Base-by-base conservation (phyloP, 2,888 invertebrate species). In the Anarsia innoxiella region DNA sequence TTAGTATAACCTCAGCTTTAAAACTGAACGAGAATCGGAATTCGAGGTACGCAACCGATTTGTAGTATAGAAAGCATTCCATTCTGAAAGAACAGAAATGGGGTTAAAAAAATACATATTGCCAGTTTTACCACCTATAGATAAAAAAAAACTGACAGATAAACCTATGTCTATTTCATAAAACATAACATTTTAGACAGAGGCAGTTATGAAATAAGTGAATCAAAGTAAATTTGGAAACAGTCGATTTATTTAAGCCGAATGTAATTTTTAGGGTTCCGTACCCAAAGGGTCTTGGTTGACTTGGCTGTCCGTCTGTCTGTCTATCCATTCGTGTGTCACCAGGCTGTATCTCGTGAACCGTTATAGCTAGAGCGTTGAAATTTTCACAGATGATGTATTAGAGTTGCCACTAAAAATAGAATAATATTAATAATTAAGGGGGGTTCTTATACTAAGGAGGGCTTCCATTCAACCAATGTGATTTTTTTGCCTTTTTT, bases 11-110 rank as follows among this genome's bases (percentile, higher is more conserved):
- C 1, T 34, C 4, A 0, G 66, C 69, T 10, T 56, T 57, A 49
- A 68, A 73, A 0, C 71, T 69, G 51, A 71, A 77, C 30, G 42
- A 53, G 46, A 72, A 74, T 0, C 64, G 56, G 39, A 75, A 69
- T 47, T 74, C 65, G 0, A 76, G 35, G 46, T 48, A 75, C 0
- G 71, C 68, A 0, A 63, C 50, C 8, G 64, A 53, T 32, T 65
- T 72, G 65, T 60, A 76, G 48, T 71, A 75, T 1, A 61, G 11
- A 57, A 66, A 76, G 36, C 76, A 76, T 6, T 64, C 57, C 2
- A 45, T 8, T 19, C 76, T 76, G 65, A 0, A 53, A 59, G n/a
- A n/a, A 6, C n/a, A n/a, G n/a, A n/a, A n/a, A n/a, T n/a, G n/a
- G n/a, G n/a, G n/a, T n/a, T n/a, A n/a, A n/a, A n/a, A n/a, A n/a